These are phyloP conservation scores for Enteromius treurensis DNA, from an alignment of 2,797 vertebrate species.

Conservation along the genomic window DNA sequence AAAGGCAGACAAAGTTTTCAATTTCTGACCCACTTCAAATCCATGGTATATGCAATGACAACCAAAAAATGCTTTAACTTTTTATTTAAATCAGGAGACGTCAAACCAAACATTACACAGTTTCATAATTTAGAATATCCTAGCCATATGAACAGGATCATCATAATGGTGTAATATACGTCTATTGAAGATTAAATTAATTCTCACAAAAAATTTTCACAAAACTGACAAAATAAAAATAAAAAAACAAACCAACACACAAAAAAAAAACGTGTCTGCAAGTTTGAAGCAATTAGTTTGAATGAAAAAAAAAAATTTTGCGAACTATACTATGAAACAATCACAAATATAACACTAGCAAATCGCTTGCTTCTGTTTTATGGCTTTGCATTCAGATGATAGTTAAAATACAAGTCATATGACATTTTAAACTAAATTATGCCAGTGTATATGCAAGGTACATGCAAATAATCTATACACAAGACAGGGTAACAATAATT, in stretches of 20 bases:
- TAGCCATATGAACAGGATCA: slow-evolving; percentile 2
- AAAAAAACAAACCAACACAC: background rate
- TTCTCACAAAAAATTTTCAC: background rate
- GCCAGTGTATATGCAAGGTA: background rate
- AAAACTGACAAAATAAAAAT: background rate
- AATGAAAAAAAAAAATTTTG: background rate
- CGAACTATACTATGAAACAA: background rate
- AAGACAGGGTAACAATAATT: background rate
- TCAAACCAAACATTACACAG: slow-evolving; percentile 52
- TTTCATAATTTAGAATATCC: slow-evolving; percentile 20
- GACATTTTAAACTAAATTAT: background rate
- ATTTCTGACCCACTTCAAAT: background rate
- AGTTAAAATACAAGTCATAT: background rate
- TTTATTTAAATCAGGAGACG: slow-evolving; percentile 68
- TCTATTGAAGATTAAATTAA: background rate
- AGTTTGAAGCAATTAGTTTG: background rate
- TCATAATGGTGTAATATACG: background rate
- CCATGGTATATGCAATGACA: background rate
- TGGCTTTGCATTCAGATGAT: background rate
- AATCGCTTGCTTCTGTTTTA: background rate
- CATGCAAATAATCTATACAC: slow-evolving; percentile 5
- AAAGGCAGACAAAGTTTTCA: background rate
- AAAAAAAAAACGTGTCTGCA: background rate
- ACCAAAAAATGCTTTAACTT: slow-evolving; percentile 40
- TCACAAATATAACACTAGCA: background rate